phyloP scores from a whole-genome alignment of 2,797 vertebrate genomes.

The Acanthurus leucopareius region DNA sequence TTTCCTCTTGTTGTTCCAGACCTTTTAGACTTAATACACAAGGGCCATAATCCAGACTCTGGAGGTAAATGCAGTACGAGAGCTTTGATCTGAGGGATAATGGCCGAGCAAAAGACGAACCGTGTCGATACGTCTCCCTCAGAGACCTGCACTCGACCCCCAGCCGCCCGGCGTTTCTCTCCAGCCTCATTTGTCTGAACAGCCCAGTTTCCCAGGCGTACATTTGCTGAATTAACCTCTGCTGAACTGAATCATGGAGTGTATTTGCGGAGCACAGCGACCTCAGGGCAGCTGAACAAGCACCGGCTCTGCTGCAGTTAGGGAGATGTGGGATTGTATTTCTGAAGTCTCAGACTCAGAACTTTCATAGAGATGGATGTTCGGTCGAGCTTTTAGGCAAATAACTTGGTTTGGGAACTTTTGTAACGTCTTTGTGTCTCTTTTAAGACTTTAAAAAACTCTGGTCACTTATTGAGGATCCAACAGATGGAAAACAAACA shows the following conservation, averaged over 20 bases:
- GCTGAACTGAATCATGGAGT: slow-evolving; percentile 38
- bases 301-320: background rate
- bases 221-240: slow-evolving; percentile 50
- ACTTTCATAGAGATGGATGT: too few species aligned
- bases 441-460: too few species aligned
- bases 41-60: background rate
- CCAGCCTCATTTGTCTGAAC: slow-evolving; percentile 28
- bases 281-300: slow-evolving; percentile 14
- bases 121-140: background rate
- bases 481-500: too few species aligned
- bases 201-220: slow-evolving; percentile 8
- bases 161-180: background rate
- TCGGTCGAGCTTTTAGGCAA: too few species aligned
- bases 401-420: too few species aligned
- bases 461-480: too few species aligned
- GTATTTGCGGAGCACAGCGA: slow-evolving; percentile 25
- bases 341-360: background rate
- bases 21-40: background rate
- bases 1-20: background rate
- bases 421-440: too few species aligned
- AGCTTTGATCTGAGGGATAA: slow-evolving; percentile 5
- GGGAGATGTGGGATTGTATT: background rate
- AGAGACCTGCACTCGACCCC: slow-evolving; percentile 23
- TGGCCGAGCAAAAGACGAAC: slow-evolving; percentile 6
- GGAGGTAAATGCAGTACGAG: background rate